Base-by-base conservation (phyloP, 2,113 vertebrate genomes). In the Bombycilla garrulus region DNA sequence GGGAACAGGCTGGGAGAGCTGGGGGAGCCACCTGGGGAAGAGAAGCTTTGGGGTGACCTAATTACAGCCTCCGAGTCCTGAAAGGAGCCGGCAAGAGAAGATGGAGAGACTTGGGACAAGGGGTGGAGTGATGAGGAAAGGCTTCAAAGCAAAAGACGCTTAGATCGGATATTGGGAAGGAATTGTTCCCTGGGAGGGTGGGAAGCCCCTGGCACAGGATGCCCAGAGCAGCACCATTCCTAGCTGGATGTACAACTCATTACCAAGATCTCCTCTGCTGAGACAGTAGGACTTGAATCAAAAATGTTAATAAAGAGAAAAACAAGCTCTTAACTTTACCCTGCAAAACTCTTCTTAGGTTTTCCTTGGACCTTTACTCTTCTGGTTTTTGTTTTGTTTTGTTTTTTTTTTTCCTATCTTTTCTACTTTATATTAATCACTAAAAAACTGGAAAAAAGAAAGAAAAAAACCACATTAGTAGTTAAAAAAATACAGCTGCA, bases 401-500 rank as follows among this genome's bases (percentile, higher is more conserved):
- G 8, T n/a, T 15, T 9, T 11, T 9, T 7, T 12, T 2, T 4
- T 0, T 2, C 2, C 21, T 19, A 11, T 23, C 4, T 26, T 78
- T 91, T 51, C 9, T 40, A 60, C 12, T 71, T 73, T n/a, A 28
- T 71, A 62, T 42, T 26, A 50, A 38, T 58, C 50, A 62, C 10
- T 51, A 24, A 60, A 74, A 86, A 54, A 53, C 2, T 36, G 15
- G 4, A 9, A 17, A 15, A 28, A 15, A 17, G 22, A 8, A 72
- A 40, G 7, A 3, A n/a, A 54, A 70, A 67, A n/a, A n/a, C n/a
- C n/a, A n/a, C n/a, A n/a, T n/a, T 38, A 38, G 3, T 3, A 71
- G 21, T 51, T 7, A 24, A 62, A 58, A 42, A 79, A 76, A 18
- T 8, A 20, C 2, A 5, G 22, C 62, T 61, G 47, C 21, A 67